Evolutionary conservation across 2,113 vertebrate genomes (phyloP).

Genomic region (Odontophorus gujanensis): DNA sequence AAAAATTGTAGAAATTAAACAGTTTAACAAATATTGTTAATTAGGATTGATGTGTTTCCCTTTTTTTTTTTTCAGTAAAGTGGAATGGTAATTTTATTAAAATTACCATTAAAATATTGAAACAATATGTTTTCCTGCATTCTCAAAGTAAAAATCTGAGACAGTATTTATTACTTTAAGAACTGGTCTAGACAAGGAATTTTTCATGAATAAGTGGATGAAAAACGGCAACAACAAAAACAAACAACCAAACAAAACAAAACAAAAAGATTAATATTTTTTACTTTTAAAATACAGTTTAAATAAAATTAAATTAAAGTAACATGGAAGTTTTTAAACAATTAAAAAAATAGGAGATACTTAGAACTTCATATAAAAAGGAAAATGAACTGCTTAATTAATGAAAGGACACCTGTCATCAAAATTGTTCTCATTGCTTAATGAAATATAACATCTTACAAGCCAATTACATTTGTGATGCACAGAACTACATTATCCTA

Average conservation of each 20-base stretch:
- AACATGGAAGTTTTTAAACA: neutral
- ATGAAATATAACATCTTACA: slow-evolving; percentile 26
- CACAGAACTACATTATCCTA: slow-evolving; percentile 12
- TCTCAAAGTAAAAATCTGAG: neutral
- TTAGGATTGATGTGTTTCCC: too few species aligned
- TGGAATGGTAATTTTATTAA: too few species aligned
- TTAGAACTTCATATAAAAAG: neutral
- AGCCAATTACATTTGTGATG: slow-evolving; percentile 33
- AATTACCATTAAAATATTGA: too few species aligned
- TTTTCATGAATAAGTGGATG: neutral
- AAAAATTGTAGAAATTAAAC: neutral
- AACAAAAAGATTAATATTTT: neutral
- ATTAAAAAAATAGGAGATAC: neutral
- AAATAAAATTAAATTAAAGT: neutral
- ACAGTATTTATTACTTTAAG: neutral
- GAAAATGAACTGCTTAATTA: neutral
- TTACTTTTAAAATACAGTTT: neutral
- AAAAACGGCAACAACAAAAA: neutral
- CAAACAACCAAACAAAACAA: too few species aligned
- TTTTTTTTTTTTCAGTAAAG: too few species aligned
- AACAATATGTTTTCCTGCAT: too few species aligned
- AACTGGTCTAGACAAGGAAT: neutral
- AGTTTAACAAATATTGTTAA: neutral
- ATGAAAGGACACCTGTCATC: neutral
- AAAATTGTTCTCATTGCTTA: slow-evolving; percentile 11